Conservation (phyloP, 2,888 invertebrate species). For the Leptura quadrifasciata region DNA sequence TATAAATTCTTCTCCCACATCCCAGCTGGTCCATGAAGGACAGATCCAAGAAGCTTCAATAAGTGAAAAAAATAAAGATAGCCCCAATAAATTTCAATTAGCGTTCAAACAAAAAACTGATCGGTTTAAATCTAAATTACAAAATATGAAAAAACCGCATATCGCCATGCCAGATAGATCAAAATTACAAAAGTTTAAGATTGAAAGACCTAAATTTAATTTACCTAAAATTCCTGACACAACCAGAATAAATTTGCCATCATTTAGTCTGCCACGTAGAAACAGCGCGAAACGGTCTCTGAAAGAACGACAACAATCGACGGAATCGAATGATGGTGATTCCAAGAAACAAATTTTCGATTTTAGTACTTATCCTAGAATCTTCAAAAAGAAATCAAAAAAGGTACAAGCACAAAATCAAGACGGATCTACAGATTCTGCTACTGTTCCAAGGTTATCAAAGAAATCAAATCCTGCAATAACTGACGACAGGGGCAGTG, state of each 20-base stretch:
- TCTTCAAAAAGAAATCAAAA: conserved; percentile 74
- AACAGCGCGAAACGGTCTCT: conserved; percentile 68
- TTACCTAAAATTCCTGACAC: conserved; percentile 79
- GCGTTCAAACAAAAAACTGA: conserved; percentile 72
- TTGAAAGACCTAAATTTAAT: conserved; percentile 79
- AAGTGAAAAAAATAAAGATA: conserved; percentile 43
- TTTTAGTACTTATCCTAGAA: conserved; percentile 86
- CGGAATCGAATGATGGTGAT: conserved; percentile 75
- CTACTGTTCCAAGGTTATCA: conserved; percentile 78
- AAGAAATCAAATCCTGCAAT: conserved; percentile 45
- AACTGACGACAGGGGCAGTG: conserved; percentile 56
- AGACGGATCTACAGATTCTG: conserved; percentile 74
- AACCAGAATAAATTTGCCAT: conserved; percentile 79
- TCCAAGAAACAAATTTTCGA: conserved; percentile 81
- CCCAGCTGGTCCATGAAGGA: conserved; percentile 67
- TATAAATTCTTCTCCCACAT: conserved; percentile 6
- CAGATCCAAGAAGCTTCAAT: conserved; percentile 47
- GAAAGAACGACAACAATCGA: conserved; percentile 72
- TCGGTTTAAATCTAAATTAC: conserved; percentile 78
- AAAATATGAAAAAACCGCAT: conserved; percentile 76
- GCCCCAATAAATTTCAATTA: conserved; percentile 53
- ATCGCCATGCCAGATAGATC: conserved; percentile 78
- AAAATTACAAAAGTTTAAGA: conserved; percentile 74
- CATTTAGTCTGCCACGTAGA: conserved; percentile 72
- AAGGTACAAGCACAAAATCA: conserved; percentile 23